Base-by-base conservation (phyloP, 1,140 invertebrate species). In the Brachionus paranguensis region DNA sequence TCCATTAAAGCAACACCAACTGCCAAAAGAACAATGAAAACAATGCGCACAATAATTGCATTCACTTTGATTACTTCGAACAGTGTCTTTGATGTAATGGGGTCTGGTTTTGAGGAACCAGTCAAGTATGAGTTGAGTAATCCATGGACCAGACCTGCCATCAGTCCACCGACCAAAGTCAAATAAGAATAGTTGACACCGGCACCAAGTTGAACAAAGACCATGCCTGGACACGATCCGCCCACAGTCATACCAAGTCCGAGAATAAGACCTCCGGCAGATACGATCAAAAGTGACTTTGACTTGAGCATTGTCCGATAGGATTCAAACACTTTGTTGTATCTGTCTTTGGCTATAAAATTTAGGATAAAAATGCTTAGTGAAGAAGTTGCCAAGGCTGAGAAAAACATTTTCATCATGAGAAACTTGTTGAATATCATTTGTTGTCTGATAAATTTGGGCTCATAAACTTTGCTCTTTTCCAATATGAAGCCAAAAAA, bases 401-500 rank as follows among this genome's bases (percentile, higher is more conserved):
- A 45, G 24, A 79, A 64, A 43, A 79, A 79, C 78, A 79, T 79
- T 79, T 79, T 79, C 78, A 79, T 79, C 78, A 79, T 79, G 10
- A 79, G 6, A 64, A 79, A 64, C 55, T 60, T 60, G 29, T 79
- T 64, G 33, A 79, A 79, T 41, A 60, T 60, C 78, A 79, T 79
- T 64, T 79, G 78, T 60, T 60, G 50, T 60, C 78, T 29, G 11
- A 79, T 79, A 41, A 64, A 55, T 41, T 64, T 60, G n/a, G 78
- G 78, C n/a, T 60, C 50, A 43, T 79, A 64, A 41, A 79, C 78
- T 79, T 60, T 60, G 24, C 50, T 41, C 55, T 79, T 79, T 60
- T 79, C 50, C 7, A 79, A 20, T 29, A 79, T 64, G 33, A 79
- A 60, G 1, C 78, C 72, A n/a, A 76, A 76, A 2, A 29, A 11